Evolutionary conservation across 1,140 invertebrate genomes (phyloP).

Genomic region (Semibalanus balanoides): DNA sequence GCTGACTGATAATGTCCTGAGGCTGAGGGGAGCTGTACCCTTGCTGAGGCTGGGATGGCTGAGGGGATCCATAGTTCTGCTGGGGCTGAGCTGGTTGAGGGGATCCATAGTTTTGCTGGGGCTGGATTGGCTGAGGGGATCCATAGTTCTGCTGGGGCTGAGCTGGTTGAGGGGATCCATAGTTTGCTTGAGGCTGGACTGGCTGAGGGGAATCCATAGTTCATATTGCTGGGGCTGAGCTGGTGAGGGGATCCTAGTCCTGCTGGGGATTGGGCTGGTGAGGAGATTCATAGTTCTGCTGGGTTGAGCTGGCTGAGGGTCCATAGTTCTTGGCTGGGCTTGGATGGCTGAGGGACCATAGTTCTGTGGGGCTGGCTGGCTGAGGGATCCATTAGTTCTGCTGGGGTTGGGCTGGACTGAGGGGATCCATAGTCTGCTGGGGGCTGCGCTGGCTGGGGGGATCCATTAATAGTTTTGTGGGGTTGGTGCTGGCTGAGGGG

Average conservation of each 20-base stretch:
- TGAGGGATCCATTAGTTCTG: too few species aligned
- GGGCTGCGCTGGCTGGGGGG: too few species aligned
- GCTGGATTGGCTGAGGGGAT: not conserved
- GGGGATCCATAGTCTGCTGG: too few species aligned
- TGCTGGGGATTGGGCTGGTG: too few species aligned
- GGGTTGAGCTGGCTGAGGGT: not conserved
- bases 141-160: too few species aligned
- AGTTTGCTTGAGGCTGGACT: too few species aligned
- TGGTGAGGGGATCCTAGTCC: too few species aligned
- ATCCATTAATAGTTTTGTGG: too few species aligned
- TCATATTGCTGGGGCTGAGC: not conserved
- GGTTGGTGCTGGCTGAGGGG: too few species aligned
- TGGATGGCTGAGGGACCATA: too few species aligned
- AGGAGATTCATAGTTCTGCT: too few species aligned
- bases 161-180: not conserved
- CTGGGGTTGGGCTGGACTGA: too few species aligned
- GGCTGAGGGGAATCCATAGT: not conserved
- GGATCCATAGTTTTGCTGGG: not conserved
- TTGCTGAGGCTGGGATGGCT: not conserved
- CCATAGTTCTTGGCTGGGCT: not conserved
- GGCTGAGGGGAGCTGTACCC: not conserved
- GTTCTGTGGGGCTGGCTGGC: not conserved
- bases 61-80: not conserved
- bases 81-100: not conserved
- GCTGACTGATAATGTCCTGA: not conserved